phyloP scores from a whole-genome alignment of 2,888 invertebrate genomes.

The Drosophila flavopinicola region DNA sequence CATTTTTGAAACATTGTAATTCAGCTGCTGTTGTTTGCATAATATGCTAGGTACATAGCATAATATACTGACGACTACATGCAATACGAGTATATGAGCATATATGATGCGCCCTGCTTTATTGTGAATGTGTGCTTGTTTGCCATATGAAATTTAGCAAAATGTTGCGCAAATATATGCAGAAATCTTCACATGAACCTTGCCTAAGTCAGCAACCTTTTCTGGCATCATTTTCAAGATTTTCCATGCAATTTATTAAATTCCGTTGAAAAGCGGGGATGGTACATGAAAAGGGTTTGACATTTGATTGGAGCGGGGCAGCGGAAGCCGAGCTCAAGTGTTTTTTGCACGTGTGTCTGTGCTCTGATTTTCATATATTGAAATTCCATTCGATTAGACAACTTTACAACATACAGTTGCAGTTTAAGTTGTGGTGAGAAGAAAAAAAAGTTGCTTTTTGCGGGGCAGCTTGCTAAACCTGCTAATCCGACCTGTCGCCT shows the following conservation, averaged over 20 bases:
- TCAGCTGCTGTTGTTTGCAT: conserved; percentile 34
- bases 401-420: background rate
- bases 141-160: background rate
- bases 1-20: conserved; percentile 55
- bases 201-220: conserved; percentile 3
- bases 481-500: conserved; percentile 38
- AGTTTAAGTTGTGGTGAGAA: conserved; percentile 17
- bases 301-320: conserved; percentile 16
- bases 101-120: background rate
- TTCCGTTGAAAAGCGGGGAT: conserved; percentile 26
- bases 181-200: conserved; percentile 12
- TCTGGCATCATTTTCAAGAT: conserved; percentile 31
- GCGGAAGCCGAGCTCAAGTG: conserved; percentile 19
- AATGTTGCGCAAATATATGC: conserved; percentile 14
- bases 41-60: conserved; percentile 18
- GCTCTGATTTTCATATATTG: conserved; percentile 24
- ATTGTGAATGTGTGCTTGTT: background rate
- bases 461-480: conserved; percentile 12
- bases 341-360: conserved; percentile 31
- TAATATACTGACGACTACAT: conserved; percentile 20
- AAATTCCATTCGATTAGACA: conserved; percentile 50
- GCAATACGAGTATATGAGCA: background rate
- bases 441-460: background rate
- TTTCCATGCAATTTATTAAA: conserved; percentile 52
- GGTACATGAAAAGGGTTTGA: conserved; percentile 74